phyloP scores from a whole-genome alignment of 2,888 invertebrate genomes.

The Aquatica leii region DNA sequence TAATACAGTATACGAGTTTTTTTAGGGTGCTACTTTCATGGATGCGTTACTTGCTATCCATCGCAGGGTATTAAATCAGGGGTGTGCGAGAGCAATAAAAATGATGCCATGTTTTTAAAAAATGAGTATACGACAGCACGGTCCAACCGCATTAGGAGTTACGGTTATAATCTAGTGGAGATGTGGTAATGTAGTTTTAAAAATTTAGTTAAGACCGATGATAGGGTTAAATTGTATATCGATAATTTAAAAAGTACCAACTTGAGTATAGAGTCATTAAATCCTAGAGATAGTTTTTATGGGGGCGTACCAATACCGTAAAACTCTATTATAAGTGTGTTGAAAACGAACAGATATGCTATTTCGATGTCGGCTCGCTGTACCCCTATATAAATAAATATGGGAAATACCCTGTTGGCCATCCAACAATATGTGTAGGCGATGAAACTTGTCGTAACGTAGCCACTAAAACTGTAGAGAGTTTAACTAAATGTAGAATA shows the following conservation, averaged over 20 bases:
- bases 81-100: no score
- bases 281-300: not conserved
- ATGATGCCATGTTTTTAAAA: not conserved
- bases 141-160: not conserved
- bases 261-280: not conserved
- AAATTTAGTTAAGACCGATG: not conserved
- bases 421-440: slow-evolving; percentile 43
- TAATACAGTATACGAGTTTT: not conserved
- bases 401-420: slow-evolving; percentile 45
- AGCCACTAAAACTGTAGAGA: slow-evolving; percentile 19
- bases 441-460: slow-evolving; percentile 30
- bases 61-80: no score
- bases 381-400: slow-evolving; percentile 49
- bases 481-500: slow-evolving; percentile 1
- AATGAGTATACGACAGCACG: not conserved
- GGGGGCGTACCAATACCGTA: slow-evolving; percentile 43
- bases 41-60: not conserved
- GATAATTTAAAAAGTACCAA: not conserved
- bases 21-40: not conserved
- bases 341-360: slow-evolving; percentile 42
- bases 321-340: slow-evolving; percentile 33
- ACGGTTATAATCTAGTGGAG: not conserved
- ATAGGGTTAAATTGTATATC: not conserved
- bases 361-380: slow-evolving; percentile 45
- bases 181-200: not conserved